Evolutionary conservation across 2,797 vertebrate genomes (phyloP), one percentile per base, ranked within the genome.

Genomic region (Sphaeramia orbicularis): DNA sequence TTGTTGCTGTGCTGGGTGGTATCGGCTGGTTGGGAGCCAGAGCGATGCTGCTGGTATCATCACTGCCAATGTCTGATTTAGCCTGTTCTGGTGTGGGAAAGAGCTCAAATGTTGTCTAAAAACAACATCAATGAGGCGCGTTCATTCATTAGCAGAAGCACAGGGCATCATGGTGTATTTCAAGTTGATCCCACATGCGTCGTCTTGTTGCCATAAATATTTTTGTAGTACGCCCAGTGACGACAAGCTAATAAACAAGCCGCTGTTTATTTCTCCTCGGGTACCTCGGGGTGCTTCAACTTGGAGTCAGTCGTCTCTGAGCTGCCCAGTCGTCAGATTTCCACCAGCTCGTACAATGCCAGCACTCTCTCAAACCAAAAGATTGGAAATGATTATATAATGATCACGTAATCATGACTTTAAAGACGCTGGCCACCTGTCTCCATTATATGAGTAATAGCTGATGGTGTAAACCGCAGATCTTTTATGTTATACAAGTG

Each of bases 361-460:
- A 30, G 27, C 27, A 30, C 27, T 16, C 55, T 41, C 6, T 10
- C 18, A 60, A 69, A 69, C 15, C 14, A 24, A 7, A 47, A 15
- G 12, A 36, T 27, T 51, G 16, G 16, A 53, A 64, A 71, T 76
- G 45, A 55, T 7, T 10, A 65, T 63, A 38, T 47, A 15, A 65
- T 76, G 37, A 27, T 71, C 65, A 48, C 15, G 35, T 38, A 47
- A 76, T 62, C 15, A 65, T 76, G 73, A 47, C 57, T 64, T 73
- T 66, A 67, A 62, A 83, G 47, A 71, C 70, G 59, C 58, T 30
- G 0, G 1, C 79, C 78, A 65, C 75, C 68, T 71, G 63, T 80
- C 51, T 78, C 57, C 59, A 21, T 69, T 36, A 62, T 73, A 59
- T 83, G 80, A 89, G 66, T 81, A 84, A 84, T 83, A 44, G 60